Evolutionary conservation across 2,888 invertebrate species (phyloP).

Genomic region (Leptinotarsa juncta): DNA sequence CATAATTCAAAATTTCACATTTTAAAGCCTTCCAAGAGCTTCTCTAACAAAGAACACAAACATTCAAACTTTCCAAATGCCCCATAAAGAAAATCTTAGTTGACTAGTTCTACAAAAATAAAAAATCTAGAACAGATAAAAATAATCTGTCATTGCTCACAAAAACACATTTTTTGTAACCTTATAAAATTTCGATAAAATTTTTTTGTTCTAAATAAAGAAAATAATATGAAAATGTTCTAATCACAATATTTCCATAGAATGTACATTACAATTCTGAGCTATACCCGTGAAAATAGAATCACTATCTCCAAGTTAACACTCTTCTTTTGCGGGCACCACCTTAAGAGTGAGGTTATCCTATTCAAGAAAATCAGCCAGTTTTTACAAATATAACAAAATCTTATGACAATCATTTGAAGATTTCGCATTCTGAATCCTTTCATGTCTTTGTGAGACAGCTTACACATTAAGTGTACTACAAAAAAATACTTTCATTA

Average conservation of each 20-base stretch:
- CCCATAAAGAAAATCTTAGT: conserved; percentile 45
- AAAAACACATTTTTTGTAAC: conserved; percentile 35
- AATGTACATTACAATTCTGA: conserved; percentile 54
- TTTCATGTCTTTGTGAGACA: not conserved
- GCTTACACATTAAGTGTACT: not conserved
- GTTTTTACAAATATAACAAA: conserved; percentile 30
- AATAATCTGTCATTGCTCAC: conserved; percentile 45
- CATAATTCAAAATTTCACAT: conserved; percentile 47
- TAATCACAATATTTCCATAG: conserved; percentile 57
- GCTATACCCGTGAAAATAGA: conserved; percentile 54
- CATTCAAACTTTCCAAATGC: conserved; percentile 43
- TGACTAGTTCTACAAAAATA: conserved; percentile 57
- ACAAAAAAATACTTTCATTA: conserved; percentile 1
- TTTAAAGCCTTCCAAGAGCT: conserved; percentile 47
- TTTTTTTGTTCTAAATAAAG: conserved; percentile 28
- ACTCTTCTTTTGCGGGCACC: conserved; percentile 46
- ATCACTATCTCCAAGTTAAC: conserved; percentile 46
- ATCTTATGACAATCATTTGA: not conserved
- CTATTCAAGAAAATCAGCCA: conserved; percentile 21
- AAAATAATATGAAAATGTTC: conserved; percentile 41
- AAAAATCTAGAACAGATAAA: conserved; percentile 48
- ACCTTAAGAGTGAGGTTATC: conserved; percentile 42
- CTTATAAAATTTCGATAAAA: conserved; percentile 44
- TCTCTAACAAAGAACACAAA: conserved; percentile 43
- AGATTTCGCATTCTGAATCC: not conserved